These are phyloP conservation scores for Gila robusta DNA, from an alignment of 2,797 vertebrate species.

Conservation along the genomic window DNA sequence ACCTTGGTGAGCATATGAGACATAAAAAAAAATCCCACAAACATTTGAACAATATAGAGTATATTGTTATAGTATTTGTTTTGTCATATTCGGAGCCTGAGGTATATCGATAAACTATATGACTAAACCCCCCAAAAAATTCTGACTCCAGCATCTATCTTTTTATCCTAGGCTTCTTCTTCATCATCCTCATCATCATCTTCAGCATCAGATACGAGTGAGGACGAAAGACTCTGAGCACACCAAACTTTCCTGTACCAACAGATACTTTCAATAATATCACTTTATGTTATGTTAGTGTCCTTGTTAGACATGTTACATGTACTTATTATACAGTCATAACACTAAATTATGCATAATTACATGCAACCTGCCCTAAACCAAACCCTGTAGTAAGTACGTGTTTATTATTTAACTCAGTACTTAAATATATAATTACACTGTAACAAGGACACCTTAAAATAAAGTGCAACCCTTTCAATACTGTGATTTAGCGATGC, in stretches of 20 bases:
- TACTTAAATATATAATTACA: not conserved
- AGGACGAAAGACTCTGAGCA: slow-evolving; percentile 75
- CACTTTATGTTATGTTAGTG: not conserved
- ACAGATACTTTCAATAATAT: not conserved
- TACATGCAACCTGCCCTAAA: not conserved
- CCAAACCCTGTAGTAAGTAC: not conserved
- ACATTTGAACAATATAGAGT: not conserved
- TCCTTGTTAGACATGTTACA: not conserved
- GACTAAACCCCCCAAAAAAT: no score
- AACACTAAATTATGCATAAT: not conserved
- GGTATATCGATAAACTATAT: not conserved
- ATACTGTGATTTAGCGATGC: slow-evolving; percentile 30
- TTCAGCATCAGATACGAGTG: slow-evolving; percentile 54
- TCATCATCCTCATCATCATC: slow-evolving; percentile 69
- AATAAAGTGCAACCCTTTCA: not conserved
- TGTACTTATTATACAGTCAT: not conserved
- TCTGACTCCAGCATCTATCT: slow-evolving; percentile 24
- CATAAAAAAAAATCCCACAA: not conserved
- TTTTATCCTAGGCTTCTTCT: slow-evolving; percentile 62
- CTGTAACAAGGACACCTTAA: not conserved
- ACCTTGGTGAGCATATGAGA: not conserved
- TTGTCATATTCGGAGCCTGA: not conserved
- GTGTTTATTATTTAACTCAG: not conserved
- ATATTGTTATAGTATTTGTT: not conserved
- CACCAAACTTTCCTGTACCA: not conserved